These are phyloP conservation scores for Leptinotarsa texana DNA, from an alignment of 1,140 invertebrate genomes.

Conservation along the genomic window DNA sequence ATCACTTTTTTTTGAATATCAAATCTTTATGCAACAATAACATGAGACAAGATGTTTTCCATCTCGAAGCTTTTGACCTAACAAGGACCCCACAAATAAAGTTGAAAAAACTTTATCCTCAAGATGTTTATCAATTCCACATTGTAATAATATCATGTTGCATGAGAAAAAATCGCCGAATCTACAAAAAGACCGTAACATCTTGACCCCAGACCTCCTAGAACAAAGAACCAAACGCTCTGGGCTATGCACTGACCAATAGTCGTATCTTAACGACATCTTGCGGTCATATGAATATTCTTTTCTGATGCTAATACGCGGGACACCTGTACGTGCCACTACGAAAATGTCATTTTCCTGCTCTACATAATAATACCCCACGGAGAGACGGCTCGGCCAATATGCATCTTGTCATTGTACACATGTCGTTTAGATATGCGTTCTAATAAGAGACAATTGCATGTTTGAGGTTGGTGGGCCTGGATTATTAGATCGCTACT, in stretches of 20 bases:
- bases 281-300: conserved; percentile 31
- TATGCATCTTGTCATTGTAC: conserved; percentile 31
- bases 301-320: conserved; percentile 36
- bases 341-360: conserved; percentile 24
- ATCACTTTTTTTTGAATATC: too few relatives aligned
- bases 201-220: conserved; percentile 2
- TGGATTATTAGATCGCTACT: conserved; percentile 30
- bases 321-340: conserved; percentile 37
- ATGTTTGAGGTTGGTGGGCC: conserved; percentile 40
- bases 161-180: not conserved
- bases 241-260: conserved; percentile 19
- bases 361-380: conserved; percentile 38
- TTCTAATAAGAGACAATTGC: conserved; percentile 42
- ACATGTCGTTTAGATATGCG: conserved; percentile 42
- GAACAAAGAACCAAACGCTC: conserved; percentile 11
- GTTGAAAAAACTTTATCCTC: too few relatives aligned
- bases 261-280: conserved; percentile 39
- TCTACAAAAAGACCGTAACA: conserved; percentile 13
- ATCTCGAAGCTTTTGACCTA: too few relatives aligned
- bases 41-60: too few relatives aligned
- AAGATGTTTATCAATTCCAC: not conserved
- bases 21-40: too few relatives aligned
- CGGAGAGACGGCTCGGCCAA: conserved; percentile 17
- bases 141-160: conserved; percentile 13
- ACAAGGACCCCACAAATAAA: too few relatives aligned